Evolutionary conservation across 2,797 vertebrate genomes (phyloP).

Genomic region (Pseudocheirus occidentalis): DNA sequence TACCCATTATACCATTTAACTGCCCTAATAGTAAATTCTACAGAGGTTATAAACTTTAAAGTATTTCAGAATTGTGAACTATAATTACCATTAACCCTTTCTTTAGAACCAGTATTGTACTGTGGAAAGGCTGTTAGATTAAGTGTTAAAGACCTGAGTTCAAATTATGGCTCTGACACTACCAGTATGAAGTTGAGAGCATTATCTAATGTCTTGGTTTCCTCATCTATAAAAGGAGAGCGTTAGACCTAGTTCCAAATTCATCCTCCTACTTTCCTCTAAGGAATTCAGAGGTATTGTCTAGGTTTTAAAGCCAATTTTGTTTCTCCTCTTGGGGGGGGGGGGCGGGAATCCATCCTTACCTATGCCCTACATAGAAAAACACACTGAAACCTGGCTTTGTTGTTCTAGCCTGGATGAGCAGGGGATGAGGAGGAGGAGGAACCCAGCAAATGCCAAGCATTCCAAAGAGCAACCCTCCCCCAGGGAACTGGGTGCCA

Average conservation of each 20-base stretch:
- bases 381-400: constrained; percentile 46
- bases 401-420: constrained; percentile 59
- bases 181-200: not conserved
- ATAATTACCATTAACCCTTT: not conserved
- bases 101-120: not conserved
- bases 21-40: not conserved
- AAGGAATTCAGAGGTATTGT: not conserved
- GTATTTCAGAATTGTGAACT: not conserved
- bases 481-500: constrained; percentile 76
- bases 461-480: constrained; percentile 76
- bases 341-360: not conserved
- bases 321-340: not conserved
- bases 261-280: not conserved
- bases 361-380: constrained; percentile 36
- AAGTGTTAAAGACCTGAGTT: not conserved
- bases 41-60: not conserved
- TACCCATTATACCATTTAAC: not conserved
- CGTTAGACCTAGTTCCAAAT: not conserved
- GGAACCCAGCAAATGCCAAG: constrained; percentile 61
- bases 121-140: not conserved
- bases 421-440: constrained; percentile 72
- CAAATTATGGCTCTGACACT: not conserved
- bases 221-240: not conserved
- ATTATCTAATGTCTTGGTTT: not conserved
- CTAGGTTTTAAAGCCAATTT: not conserved